These are phyloP conservation scores for Physella acuta DNA, from an alignment of 1,140 invertebrate genomes.

Conservation along the genomic window DNA sequence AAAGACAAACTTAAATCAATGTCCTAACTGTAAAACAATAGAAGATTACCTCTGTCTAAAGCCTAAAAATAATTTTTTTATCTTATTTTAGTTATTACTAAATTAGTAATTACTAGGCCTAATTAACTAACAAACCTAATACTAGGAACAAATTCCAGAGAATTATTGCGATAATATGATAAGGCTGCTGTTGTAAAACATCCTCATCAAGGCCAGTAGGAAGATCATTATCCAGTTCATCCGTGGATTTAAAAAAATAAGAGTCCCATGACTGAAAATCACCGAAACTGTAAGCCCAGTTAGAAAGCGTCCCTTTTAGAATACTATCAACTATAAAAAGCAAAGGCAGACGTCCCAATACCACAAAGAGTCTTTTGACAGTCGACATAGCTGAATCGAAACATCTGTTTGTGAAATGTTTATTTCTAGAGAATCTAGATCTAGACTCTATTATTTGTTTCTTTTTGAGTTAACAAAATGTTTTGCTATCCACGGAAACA, in stretches of 20 bases:
- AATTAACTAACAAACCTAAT: constrained; percentile 5
- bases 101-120: not conserved
- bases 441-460: constrained; percentile 1
- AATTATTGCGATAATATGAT: not conserved
- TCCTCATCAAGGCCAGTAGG: not conserved
- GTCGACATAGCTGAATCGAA: constrained; percentile 11
- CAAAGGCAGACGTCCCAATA: constrained; percentile 19
- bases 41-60: no score
- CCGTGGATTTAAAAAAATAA: not conserved
- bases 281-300: no score
- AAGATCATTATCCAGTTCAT: not conserved
- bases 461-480: no score
- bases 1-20: no score
- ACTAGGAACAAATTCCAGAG: not conserved
- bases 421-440: not conserved
- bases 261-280: no score
- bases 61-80: no score
- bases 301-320: constrained; percentile 12
- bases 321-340: constrained; percentile 20
- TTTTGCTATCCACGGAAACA: no score
- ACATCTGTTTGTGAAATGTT: constrained; percentile 5
- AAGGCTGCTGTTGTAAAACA: not conserved
- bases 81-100: no score
- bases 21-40: no score
- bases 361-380: constrained; percentile 5